Evolutionary conservation across 2,888 invertebrate species (phyloP), one percentile per base, ranked within the genome.

Genomic region (Philopedon plagiatum): DNA sequence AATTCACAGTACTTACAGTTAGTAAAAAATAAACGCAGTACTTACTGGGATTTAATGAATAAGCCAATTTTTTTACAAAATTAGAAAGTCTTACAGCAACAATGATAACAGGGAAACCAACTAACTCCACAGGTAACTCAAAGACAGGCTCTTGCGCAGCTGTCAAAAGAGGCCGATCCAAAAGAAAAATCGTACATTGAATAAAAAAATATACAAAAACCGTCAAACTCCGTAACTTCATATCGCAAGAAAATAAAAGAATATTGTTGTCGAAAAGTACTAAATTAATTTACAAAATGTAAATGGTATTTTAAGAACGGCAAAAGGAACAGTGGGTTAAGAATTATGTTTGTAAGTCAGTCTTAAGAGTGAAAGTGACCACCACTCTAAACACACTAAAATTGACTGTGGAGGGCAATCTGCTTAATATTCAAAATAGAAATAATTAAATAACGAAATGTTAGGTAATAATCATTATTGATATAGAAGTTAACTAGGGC

Each of bases 91-190:
- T 88, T 9, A 95, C 94, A 26, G 93, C 92, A 5, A 93, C 85
- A 60, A 94, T 91, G 77, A 95, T 95, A 73, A 94, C 90, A 0
- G 95, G 95, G 81, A 95, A 95, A 23, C 95, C 95, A 39, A 95
- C 88, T 66, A 95, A 86, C 81, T 95, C 94, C n/a, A 95, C 94
- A 9, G 95, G 95, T 65, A 95, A 84, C 80, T 94, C 92, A 81
- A 94, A 92, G 0, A 88, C 80, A 11, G 90, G 89, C 72, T 84
- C 80, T 75, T 84, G 84, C 1, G 83, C 82, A 4, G 76, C 75
- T 0, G 76, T 75, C 11, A 46, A 63, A 5, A 60, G 66, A 5
- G 77, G 71, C 39, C 76, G 71, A 37, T 79, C 75, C 21, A 81
- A 49, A 0, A 74, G 11, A 15, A 69, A 57, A 58, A 67, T 57